These are phyloP conservation scores for Dermatemys mawii DNA, from an alignment of 2,113 vertebrate species.

Conservation along the genomic window DNA sequence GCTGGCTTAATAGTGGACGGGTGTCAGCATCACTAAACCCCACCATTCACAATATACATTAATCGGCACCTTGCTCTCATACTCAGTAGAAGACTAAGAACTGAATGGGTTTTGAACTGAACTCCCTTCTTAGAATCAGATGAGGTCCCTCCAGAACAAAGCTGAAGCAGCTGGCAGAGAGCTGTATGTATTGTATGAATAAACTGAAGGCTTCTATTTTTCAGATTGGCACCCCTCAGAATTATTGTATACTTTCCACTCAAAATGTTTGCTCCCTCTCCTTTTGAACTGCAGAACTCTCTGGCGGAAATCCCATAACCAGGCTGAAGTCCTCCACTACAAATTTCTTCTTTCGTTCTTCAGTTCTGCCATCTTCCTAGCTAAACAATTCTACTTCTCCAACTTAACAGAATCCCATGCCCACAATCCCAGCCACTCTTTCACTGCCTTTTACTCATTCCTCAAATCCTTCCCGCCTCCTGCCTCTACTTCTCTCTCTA, in stretches of 20 bases:
- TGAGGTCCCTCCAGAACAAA: too few relatives aligned
- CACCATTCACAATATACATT: not conserved
- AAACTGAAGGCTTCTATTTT: not conserved
- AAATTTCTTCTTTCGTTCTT: not conserved
- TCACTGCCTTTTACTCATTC: not conserved
- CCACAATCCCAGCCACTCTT: not conserved
- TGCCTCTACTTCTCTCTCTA: not conserved
- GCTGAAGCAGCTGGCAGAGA: too few relatives aligned
- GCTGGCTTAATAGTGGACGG: not conserved
- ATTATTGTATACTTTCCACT: fast-evolving
- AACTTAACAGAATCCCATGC: not conserved
- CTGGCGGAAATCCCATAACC: not conserved
- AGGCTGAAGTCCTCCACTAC: not conserved
- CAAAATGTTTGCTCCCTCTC: fast-evolving
- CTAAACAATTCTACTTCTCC: not conserved
- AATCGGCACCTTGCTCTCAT: not conserved
- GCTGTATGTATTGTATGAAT: not conserved
- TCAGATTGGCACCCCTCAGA: not conserved
- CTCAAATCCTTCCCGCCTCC: not conserved
- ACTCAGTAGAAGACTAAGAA: not conserved
- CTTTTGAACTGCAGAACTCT: not conserved
- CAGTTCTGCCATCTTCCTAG: not conserved
- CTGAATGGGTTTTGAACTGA: fast-evolving
- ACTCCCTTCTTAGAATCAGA: not conserved
- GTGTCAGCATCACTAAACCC: not conserved